A percentile compares a stretch with the other conserved stretches of the same genome.
Conservation (phyloP, 2,888 invertebrate genomes). For the Anthoptus insignis region DNA sequence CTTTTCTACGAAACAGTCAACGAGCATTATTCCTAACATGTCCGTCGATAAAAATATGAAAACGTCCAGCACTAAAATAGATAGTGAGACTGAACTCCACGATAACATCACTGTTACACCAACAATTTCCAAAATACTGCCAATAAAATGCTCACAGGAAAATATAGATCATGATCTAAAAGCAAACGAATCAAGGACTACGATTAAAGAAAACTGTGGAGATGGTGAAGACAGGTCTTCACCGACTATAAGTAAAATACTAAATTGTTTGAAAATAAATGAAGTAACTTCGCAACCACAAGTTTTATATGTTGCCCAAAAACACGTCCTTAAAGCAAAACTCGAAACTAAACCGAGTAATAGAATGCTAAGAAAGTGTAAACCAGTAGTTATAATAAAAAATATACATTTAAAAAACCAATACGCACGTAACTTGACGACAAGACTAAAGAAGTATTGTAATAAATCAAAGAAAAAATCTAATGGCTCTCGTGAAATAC, state of each 20-base stretch:
- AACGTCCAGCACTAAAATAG: background rate
- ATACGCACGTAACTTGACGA: constrained; percentile 47
- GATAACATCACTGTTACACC: background rate
- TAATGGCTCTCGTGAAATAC: constrained; percentile 43
- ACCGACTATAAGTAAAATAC: background rate
- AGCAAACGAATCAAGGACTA: background rate
- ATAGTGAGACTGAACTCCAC: background rate
- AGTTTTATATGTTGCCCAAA: constrained; percentile 54
- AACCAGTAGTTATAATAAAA: constrained; percentile 51
- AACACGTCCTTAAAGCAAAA: constrained; percentile 43
- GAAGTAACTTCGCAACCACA: constrained; percentile 55
- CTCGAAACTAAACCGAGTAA: constrained; percentile 33
- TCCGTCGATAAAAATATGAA: constrained; percentile 54
- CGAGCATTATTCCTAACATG: no score
- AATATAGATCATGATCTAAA: background rate
- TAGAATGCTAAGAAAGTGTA: constrained; percentile 52
- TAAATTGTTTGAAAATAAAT: constrained; percentile 18
- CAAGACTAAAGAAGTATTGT: constrained; percentile 49
- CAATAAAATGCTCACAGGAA: background rate
- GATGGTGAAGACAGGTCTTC: background rate
- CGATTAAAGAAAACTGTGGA: background rate
- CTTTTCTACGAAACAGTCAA: no score
- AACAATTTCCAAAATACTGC: background rate
- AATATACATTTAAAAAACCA: constrained; percentile 60
- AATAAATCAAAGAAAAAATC: constrained; percentile 32